A percentile compares a stretch with the other conserved stretches of the same genome.
Conservation (phyloP, 2,113 vertebrate species). For the Capreolus pygargus region DNA sequence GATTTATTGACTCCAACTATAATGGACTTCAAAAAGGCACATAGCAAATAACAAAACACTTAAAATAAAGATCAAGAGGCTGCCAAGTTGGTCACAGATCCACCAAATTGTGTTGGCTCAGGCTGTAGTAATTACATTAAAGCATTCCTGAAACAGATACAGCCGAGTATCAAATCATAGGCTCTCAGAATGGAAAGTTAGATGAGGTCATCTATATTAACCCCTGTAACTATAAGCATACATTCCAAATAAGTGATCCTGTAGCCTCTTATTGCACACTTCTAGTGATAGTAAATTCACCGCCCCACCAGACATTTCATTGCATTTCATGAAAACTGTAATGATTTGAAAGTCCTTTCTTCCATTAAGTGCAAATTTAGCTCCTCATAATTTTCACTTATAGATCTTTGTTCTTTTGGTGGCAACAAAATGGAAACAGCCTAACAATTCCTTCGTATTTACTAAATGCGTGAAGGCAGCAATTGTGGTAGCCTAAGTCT, state of each 20-base stretch:
- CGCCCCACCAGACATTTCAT: not conserved
- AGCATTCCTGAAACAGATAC: not conserved
- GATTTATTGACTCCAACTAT: conserved; percentile 2
- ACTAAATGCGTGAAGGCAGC: not conserved
- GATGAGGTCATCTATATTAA: conserved; percentile 25
- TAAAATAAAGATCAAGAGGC: not conserved
- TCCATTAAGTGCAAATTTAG: conserved; percentile 37
- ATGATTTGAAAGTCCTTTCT: conserved; percentile 35
- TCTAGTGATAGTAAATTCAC: not conserved
- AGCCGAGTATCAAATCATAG: not conserved
- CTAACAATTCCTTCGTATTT: not conserved
- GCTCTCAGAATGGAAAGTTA: not conserved
- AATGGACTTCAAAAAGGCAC: conserved; percentile 28
- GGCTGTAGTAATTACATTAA: conserved; percentile 30
- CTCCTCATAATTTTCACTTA: conserved; percentile 9
- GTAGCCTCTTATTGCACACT: not conserved
- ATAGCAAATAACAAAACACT: conserved; percentile 42
- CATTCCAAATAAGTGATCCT: conserved; percentile 38
- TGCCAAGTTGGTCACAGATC: conserved; percentile 23
- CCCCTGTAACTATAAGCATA: not conserved
- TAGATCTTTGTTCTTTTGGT: not conserved
- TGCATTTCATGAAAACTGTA: conserved; percentile 19
- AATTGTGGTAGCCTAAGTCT: not conserved
- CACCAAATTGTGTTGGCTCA: not conserved
- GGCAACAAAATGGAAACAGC: not conserved